Base-by-base conservation (phyloP, 2,113 vertebrate species). In the Corvus cornix region DNA sequence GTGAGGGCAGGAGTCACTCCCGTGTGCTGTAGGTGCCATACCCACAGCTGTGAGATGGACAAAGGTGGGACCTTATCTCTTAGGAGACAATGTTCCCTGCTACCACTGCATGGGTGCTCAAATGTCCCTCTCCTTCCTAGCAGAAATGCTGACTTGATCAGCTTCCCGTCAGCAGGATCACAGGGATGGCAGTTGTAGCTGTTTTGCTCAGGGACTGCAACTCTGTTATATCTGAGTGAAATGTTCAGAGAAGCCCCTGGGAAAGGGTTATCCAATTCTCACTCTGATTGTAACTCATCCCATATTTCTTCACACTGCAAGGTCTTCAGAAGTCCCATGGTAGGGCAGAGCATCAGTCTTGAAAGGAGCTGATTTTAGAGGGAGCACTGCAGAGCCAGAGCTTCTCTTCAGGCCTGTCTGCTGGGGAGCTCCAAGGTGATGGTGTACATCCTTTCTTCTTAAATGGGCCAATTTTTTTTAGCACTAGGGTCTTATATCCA, bases 391-490 rank as follows among this genome's bases (percentile, higher is more conserved):
- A 81, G 79, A 93, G 56, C 76, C 41, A 56, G 48, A 86, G 67
- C 51, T 87, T 69, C 46, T 87, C 87, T 83, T 93, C 85, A 88
- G 48, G 59, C 35, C 55, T 70, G 52, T 85, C 63, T 96, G 75
- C 92, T 93, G 80, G 83, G 92, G 88, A 96, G 90, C 92, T 96
- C 90, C 85, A 95, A 95, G 96, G 96, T 96, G 93, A 94, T 80
- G 93, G 76, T 0, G 83, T 81, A 84, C 90, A 93, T 94, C 79
- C 80, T 95, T 97, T 97, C 79, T 96, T 95, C 90, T 87, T 97
- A 96, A 96, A 90, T 96, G 95, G 95, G 93, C 68, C 95, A 93
- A 73, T 79, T 92, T 93, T 95, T 97, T 96, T 92, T 96, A 96
- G 92, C 78, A 35, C 88, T 75, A 49, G 90, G 82, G 73, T 85